Evolutionary conservation across 1,140 invertebrate species (phyloP).

Genomic region (Panagrolaimus sp.): DNA sequence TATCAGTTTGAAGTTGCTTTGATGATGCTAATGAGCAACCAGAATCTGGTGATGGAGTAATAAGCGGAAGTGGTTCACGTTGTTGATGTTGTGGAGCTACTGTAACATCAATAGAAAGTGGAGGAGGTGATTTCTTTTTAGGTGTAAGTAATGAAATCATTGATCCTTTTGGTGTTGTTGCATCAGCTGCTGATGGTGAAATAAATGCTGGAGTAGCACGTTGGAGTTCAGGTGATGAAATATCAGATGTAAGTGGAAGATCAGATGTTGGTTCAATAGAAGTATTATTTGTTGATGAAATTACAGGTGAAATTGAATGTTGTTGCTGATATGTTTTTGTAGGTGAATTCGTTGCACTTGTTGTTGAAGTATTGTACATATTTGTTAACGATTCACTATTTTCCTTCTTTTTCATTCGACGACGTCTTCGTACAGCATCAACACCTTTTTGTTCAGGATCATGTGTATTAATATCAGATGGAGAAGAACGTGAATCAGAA

Average conservation of each 20-base stretch:
- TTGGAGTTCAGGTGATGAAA: background rate
- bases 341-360: too few species aligned
- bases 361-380: too few species aligned
- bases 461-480: background rate
- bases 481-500: too few species aligned
- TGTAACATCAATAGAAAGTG: background rate
- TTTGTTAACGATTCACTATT: too few species aligned
- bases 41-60: background rate
- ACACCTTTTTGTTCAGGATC: background rate
- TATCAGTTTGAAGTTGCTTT: background rate
- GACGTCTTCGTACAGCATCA: background rate
- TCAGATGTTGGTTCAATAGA: background rate
- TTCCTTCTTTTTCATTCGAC: background rate
- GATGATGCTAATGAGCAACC: conserved; percentile 7
- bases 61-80: background rate
- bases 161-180: background rate
- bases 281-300: too few species aligned
- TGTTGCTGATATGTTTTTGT: too few species aligned
- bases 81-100: background rate
- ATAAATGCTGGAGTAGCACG: background rate
- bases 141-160: background rate
- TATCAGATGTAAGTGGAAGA: background rate
- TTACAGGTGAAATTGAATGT: too few species aligned
- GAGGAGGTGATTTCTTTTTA: background rate
- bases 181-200: background rate